Base-by-base conservation (phyloP, 2,113 vertebrate genomes). In the Ictalurus furcatus region DNA sequence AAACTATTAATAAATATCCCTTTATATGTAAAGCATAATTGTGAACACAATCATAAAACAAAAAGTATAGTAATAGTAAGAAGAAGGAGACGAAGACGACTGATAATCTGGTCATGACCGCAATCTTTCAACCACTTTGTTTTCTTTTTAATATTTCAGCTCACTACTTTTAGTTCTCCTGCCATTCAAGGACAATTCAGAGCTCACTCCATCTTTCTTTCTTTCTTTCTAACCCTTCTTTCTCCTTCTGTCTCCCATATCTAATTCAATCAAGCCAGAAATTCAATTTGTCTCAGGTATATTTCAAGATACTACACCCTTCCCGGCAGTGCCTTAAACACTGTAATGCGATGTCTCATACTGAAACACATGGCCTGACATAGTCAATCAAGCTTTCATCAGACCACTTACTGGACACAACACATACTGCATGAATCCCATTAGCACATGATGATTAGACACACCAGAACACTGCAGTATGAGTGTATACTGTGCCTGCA, bases 301-400 rank as follows among this genome's bases (percentile, higher is more conserved):
- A 65, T n/a, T 85, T 79, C 59, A 78, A 79, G 73, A 80, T 78
- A 44, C 84, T 58, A 21, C 34, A 65, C 84, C 40, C 74, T 80
- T 78, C 40, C 85, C n/a, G 67, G 81, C 67, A 90, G 13, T 17
- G 23, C 25, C 67, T 84, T 61, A 48, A 52, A 63, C 78, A 56
- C 30, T 83, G n/a, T 74, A 85, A 89, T 85, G 54, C 25, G 67
- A 54, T 84, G 67, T 84, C 61, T 69, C 73, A 25, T 52, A 85
- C 83, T 88, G 37, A n/a, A 58, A 84, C 69, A 65, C 69, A 84
- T 81, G 61, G n/a, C 48, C 19, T 67, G 54, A 76, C 17, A 21
- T 28, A 37, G 30, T 30, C n/a, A 56, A 19, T 69, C 58, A 71
- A 17, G 67, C 63, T 71, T 56, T 83, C 44, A 67, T 69, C 23